Percentiles rank a stretch among this genome's conserved stretches.
Evolutionary conservation across 2,797 vertebrate genomes (phyloP).

Genomic region (Rhinophrynus dorsalis): DNA sequence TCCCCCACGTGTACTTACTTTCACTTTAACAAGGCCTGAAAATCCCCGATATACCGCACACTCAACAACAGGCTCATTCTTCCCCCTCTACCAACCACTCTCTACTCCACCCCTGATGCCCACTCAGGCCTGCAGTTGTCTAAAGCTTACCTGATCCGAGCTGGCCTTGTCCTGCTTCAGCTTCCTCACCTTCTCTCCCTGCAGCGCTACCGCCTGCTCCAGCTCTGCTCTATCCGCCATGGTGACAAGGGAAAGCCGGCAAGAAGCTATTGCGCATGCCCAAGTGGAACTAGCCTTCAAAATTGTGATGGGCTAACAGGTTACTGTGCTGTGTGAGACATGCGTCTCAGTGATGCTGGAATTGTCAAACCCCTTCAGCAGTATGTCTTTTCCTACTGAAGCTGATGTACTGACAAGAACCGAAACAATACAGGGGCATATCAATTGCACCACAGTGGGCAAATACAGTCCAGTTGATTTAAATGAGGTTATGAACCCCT

Average conservation of each 20-base stretch:
- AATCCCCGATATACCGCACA: background rate
- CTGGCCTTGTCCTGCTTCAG: constrained; percentile 37
- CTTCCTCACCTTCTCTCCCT: constrained; percentile 31
- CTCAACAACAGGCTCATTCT: background rate
- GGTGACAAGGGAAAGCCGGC: constrained; percentile 22
- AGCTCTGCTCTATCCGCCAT: constrained; percentile 35
- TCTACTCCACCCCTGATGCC: background rate
- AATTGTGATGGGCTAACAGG: too few relatives aligned
- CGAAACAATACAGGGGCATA: too few relatives aligned
- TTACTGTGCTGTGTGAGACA: too few relatives aligned
- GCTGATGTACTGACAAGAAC: too few relatives aligned
- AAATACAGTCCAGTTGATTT: too few relatives aligned
- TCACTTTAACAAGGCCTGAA: background rate
- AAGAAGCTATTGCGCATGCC: constrained; percentile 6
- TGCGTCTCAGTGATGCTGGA: too few relatives aligned
- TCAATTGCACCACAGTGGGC: too few relatives aligned
- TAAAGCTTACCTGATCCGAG: constrained; percentile 11
- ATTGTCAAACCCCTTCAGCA: too few relatives aligned
- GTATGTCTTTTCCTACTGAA: too few relatives aligned
- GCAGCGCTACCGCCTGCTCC: constrained; percentile 15
- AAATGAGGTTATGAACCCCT: too few relatives aligned
- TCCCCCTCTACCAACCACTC: background rate
- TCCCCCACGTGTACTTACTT: too few relatives aligned
- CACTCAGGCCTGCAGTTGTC: background rate
- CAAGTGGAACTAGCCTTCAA: too few relatives aligned